A percentile compares a stretch with the other conserved stretches of the same genome.
phyloP scores from a whole-genome alignment of 53 echinoderm and acorn worm genomes.

The Pentamera pediparva region DNA sequence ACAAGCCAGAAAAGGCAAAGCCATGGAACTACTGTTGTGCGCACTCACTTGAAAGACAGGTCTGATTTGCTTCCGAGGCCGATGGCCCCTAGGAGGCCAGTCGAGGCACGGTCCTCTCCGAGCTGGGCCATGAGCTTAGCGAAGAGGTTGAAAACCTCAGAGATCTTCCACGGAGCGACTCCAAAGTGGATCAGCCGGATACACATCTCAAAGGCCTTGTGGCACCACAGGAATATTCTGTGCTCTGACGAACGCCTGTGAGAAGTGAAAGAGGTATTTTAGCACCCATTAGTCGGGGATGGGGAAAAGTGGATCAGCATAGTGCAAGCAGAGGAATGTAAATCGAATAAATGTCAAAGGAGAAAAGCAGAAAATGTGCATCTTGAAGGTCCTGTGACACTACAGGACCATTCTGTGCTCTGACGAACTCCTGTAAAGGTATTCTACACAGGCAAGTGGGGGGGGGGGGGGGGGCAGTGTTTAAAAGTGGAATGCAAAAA shows the following conservation, averaged over 20 bases:
- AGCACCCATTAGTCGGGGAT: too few relatives aligned
- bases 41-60: conserved; percentile 74
- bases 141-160: conserved; percentile 73
- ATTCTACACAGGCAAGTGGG: too few relatives aligned
- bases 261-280: neutral
- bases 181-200: conserved; percentile 76
- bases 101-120: conserved; percentile 78
- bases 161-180: conserved; percentile 50
- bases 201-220: conserved; percentile 72
- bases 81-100: conserved; percentile 85
- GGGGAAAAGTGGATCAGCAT: too few relatives aligned
- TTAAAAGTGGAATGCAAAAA: too few relatives aligned
- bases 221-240: conserved; percentile 86
- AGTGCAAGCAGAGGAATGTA: too few relatives aligned
- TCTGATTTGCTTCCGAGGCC: conserved; percentile 90
- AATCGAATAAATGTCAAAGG: too few relatives aligned
- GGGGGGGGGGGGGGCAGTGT: too few relatives aligned
- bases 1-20: neutral
- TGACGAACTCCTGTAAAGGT: too few relatives aligned
- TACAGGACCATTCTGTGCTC: too few relatives aligned
- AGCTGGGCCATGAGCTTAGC: conserved; percentile 52
- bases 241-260: conserved; percentile 1
- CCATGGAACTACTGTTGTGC: neutral
- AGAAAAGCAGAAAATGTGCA: too few relatives aligned
- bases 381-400: too few relatives aligned